phyloP scores from a whole-genome alignment of 2,797 vertebrate genomes.

The Moxostoma hubbsi region DNA sequence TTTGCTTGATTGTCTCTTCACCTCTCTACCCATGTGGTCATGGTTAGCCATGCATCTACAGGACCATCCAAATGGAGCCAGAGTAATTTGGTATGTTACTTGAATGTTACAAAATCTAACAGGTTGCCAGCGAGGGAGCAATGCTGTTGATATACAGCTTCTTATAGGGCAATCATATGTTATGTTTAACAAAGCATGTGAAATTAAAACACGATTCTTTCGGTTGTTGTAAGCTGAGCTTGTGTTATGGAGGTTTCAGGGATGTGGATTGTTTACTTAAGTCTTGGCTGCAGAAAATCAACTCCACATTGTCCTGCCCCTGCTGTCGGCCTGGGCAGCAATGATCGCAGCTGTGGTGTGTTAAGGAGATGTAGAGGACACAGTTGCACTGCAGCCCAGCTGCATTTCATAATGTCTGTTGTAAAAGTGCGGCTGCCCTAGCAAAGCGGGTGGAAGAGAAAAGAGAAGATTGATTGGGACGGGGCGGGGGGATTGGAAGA shows the following conservation, averaged over 20 bases:
- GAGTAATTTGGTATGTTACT: background rate
- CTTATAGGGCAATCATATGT: background rate
- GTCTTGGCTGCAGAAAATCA: slow-evolving; percentile 68
- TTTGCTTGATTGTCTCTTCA: background rate
- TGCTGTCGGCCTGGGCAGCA: slow-evolving; percentile 65
- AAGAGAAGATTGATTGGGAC: slow-evolving; percentile 39
- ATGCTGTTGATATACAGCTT: background rate
- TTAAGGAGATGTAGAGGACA: slow-evolving; percentile 81
- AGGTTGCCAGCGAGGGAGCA: background rate
- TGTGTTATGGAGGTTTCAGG: slow-evolving; percentile 67
- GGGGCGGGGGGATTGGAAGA: background rate
- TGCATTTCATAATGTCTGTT: background rate
- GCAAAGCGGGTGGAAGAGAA: slow-evolving; percentile 13
- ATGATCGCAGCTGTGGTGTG: slow-evolving; percentile 84
- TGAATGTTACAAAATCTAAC: background rate
- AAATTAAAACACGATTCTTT: slow-evolving; percentile 64
- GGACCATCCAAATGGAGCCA: background rate
- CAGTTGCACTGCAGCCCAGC: slow-evolving; percentile 62
- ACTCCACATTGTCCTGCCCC: slow-evolving; percentile 78
- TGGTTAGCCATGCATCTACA: background rate
- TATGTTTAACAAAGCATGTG: background rate
- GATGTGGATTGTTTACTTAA: slow-evolving; percentile 68
- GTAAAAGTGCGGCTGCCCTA: slow-evolving; percentile 22
- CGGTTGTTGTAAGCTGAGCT: slow-evolving; percentile 72
- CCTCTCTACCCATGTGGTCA: background rate